These are phyloP conservation scores for Scatophagus argus DNA, from an alignment of 2,113 vertebrate genomes.

Conservation along the genomic window DNA sequence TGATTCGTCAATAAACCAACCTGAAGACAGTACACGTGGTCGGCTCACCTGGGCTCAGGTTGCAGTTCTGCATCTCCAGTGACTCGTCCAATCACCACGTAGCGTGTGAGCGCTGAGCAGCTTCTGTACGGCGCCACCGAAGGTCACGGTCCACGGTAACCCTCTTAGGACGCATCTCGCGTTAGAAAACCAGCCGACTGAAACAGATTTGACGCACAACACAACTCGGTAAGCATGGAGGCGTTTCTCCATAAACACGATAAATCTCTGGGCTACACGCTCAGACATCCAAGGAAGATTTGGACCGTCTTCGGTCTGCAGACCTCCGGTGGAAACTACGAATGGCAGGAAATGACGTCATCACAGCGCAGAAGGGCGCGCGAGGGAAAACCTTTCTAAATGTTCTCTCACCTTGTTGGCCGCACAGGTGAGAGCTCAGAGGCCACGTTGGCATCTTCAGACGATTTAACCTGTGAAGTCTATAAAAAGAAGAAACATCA, in stretches of 20 bases:
- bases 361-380: slow-evolving; percentile 41
- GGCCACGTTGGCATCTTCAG: neutral
- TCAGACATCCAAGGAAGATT: slow-evolving; percentile 78
- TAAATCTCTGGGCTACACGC: no score
- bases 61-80: neutral
- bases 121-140: neutral
- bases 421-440: neutral
- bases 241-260: no score
- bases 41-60: neutral
- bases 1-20: neutral
- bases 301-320: slow-evolving; percentile 53
- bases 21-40: neutral
- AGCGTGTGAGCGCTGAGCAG: no score
- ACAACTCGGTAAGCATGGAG: no score
- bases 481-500: neutral
- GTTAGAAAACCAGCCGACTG: no score
- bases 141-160: neutral
- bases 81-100: neutral
- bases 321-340: slow-evolving; percentile 69
- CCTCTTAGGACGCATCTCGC: neutral
- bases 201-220: no score
- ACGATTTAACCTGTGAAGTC: neutral
- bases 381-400: neutral
- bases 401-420: neutral
- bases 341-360: slow-evolving; percentile 60